phyloP scores from a whole-genome alignment of 1,140 invertebrate species.

The Metopolophium dirhodum region DNA sequence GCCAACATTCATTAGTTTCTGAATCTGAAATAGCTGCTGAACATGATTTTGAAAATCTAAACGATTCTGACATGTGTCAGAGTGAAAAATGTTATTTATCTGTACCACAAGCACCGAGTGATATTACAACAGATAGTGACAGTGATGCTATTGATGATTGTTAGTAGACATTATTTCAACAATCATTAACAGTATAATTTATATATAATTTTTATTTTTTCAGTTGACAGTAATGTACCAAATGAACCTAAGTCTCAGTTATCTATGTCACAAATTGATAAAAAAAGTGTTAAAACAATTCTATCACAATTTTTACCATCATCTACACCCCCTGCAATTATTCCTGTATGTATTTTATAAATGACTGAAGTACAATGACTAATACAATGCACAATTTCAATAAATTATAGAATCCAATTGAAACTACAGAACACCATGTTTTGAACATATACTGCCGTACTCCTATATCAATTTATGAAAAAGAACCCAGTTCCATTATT shows the following conservation, averaged over 20 bases:
- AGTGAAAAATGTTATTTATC: constrained; percentile 34
- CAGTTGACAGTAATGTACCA: constrained; percentile 40
- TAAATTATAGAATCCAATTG: constrained; percentile 68
- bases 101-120: constrained; percentile 24
- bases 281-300: constrained; percentile 75
- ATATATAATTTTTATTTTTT: background rate
- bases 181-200: background rate
- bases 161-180: background rate
- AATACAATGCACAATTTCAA: background rate
- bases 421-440: constrained; percentile 72
- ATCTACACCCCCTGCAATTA: constrained; percentile 31
- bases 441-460: constrained; percentile 68
- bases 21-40: constrained; percentile 46
- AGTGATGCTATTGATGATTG: constrained; percentile 50
- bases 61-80: background rate
- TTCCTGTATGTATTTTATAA: constrained; percentile 23
- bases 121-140: constrained; percentile 56
- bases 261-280: constrained; percentile 63
- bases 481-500: constrained; percentile 88
- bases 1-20: constrained; percentile 45
- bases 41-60: constrained; percentile 48
- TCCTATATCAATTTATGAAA: constrained; percentile 81
- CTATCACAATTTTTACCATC: constrained; percentile 72
- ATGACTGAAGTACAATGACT: background rate
- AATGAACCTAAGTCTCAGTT: constrained; percentile 50